These are phyloP conservation scores for Rallus crepitans DNA, from an alignment of 2,797 vertebrate genomes.

Conservation along the genomic window DNA sequence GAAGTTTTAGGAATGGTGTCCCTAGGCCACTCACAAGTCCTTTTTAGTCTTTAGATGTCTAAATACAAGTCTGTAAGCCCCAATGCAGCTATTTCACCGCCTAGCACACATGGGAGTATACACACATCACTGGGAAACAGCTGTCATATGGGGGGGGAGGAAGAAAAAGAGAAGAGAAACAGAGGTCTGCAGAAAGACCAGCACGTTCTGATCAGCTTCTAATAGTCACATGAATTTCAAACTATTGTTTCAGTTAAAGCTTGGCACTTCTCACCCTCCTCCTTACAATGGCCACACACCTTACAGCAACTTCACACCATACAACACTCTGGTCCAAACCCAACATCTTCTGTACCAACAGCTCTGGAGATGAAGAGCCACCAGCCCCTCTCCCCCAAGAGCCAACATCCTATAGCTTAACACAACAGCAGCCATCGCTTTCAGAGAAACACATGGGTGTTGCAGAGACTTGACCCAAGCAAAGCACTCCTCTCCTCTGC, in stretches of 20 bases:
- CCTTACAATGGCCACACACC: background rate
- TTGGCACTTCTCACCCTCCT: background rate
- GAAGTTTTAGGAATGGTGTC: background rate
- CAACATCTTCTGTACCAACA: background rate
- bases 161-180: background rate
- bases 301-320: too few relatives aligned
- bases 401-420: background rate
- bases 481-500: background rate
- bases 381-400: background rate
- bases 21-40: background rate
- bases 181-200: background rate
- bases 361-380: background rate
- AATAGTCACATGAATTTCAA: background rate
- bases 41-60: background rate
- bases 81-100: background rate
- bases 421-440: fast-evolving
- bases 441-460: fast-evolving
- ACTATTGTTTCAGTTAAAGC: background rate
- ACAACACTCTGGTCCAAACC: background rate
- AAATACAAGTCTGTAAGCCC: background rate
- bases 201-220: background rate
- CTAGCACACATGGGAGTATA: background rate
- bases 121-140: background rate
- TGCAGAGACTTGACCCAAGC: background rate
- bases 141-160: fast-evolving